phyloP scores from a whole-genome alignment of 2,888 invertebrate genomes.

The Pyralis farinalis region DNA sequence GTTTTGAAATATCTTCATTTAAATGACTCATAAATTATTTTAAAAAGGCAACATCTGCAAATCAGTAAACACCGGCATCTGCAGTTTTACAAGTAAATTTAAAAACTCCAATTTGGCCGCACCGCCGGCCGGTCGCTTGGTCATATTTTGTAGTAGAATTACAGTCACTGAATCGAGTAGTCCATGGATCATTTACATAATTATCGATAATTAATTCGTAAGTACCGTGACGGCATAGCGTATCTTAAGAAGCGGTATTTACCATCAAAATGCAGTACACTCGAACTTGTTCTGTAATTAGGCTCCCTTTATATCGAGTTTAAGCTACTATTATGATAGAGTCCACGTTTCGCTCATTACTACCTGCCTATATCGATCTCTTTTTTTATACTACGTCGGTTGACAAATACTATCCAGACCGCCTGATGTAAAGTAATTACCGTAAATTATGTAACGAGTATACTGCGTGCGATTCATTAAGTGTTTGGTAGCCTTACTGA shows the following conservation, averaged over 20 bases:
- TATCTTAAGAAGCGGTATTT: conserved; percentile 36
- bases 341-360: conserved; percentile 21
- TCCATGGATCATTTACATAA: conserved; percentile 51
- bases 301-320: conserved; percentile 28
- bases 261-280: conserved; percentile 49
- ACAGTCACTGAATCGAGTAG: conserved; percentile 11
- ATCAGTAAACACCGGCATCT: too few relatives aligned
- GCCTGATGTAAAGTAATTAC: too few relatives aligned
- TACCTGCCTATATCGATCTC: not conserved
- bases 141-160: conserved; percentile 2
- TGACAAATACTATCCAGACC: too few relatives aligned
- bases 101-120: too few relatives aligned
- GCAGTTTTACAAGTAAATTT: too few relatives aligned
- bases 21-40: too few relatives aligned
- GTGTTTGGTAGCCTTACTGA: too few relatives aligned
- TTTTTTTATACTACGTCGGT: too few relatives aligned
- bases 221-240: conserved; percentile 53
- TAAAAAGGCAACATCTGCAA: too few relatives aligned
- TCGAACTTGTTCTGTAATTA: conserved; percentile 45
- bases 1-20: too few relatives aligned
- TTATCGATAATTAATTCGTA: conserved; percentile 56
- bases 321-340: conserved; percentile 29
- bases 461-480: too few relatives aligned
- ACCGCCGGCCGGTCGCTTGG: not conserved
- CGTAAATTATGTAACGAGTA: too few relatives aligned